Evolutionary conservation across 2,113 vertebrate genomes (phyloP).

Genomic region (Saiga tatarica): DNA sequence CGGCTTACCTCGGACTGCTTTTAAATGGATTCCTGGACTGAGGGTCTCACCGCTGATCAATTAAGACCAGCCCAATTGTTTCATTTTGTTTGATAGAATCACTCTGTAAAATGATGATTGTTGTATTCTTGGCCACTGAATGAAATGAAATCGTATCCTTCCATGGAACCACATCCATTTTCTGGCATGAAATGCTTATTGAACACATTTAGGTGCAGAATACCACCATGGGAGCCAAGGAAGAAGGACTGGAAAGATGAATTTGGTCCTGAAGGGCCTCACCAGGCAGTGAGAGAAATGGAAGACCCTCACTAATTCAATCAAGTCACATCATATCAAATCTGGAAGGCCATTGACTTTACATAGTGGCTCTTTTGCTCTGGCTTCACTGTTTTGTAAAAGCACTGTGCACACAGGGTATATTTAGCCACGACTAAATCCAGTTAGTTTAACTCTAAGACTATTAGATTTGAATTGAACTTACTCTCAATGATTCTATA

Average conservation of each 20-base stretch:
- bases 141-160: neutral
- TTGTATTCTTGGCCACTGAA: neutral
- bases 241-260: neutral
- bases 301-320: neutral
- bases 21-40: neutral
- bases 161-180: neutral
- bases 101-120: neutral
- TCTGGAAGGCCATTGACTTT: neutral
- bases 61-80: neutral
- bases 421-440: conserved; percentile 12
- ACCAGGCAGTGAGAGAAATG: neutral
- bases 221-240: neutral
- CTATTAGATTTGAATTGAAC: neutral
- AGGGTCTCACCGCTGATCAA: neutral
- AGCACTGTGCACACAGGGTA: neutral
- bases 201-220: neutral
- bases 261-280: neutral
- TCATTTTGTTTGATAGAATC: neutral
- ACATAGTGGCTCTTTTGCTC: neutral
- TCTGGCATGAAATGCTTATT: neutral
- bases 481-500: conserved; percentile 5
- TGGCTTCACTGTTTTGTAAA: neutral
- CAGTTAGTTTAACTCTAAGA: conserved; percentile 17
- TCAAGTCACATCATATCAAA: neutral
- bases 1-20: neutral